Percentiles rank a stretch among this genome's conserved stretches.
These are phyloP conservation scores for Craseonycteris thonglongyai DNA, from an alignment of 2,113 vertebrate species.

Conservation along the genomic window DNA sequence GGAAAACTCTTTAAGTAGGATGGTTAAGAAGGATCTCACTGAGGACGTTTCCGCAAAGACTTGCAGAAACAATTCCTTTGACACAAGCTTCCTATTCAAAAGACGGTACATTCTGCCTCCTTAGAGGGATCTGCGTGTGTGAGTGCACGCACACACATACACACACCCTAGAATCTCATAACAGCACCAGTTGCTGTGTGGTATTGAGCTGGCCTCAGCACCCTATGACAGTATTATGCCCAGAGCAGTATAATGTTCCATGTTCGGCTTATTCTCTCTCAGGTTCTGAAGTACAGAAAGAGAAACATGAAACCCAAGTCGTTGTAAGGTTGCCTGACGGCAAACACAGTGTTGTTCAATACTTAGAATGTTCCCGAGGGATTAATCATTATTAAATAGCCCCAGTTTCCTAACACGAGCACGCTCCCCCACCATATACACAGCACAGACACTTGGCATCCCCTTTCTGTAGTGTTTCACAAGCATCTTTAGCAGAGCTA, in stretches of 20 bases:
- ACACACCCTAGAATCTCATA: too few species aligned
- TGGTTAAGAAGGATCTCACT: neutral
- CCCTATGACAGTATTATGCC: fast-evolving
- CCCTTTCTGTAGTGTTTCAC: neutral
- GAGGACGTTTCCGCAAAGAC: neutral
- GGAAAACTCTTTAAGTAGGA: neutral
- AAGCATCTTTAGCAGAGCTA: conserved; percentile 32
- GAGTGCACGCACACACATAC: neutral
- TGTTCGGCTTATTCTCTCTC: neutral
- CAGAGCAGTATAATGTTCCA: neutral
- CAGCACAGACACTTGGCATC: neutral
- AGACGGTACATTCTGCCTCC: neutral
- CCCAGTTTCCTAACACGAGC: neutral
- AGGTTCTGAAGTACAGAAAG: neutral
- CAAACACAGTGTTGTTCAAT: neutral
- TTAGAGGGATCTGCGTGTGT: too few species aligned
- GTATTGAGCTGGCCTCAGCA: neutral
- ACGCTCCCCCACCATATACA: neutral
- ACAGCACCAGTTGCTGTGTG: neutral
- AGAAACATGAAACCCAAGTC: neutral
- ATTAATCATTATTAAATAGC: neutral
- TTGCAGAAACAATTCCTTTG: neutral
- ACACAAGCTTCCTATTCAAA: neutral
- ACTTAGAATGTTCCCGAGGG: neutral
- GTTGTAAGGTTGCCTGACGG: neutral